These are phyloP conservation scores for Liposcelis brunnea DNA, from an alignment of 2,888 invertebrate species.

Conservation along the genomic window DNA sequence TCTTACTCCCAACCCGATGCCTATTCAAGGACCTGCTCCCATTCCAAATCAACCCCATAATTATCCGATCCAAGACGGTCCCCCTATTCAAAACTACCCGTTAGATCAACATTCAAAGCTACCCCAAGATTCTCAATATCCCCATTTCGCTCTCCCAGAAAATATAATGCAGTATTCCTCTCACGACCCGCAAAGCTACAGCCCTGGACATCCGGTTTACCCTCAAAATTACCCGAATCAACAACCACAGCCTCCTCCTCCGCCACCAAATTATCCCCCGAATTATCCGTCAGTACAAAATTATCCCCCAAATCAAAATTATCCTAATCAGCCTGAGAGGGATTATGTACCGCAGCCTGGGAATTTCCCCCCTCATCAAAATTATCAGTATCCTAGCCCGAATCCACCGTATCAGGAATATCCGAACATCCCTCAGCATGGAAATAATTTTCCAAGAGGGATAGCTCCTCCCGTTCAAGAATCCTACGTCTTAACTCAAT, in stretches of 20 bases:
- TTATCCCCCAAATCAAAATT: too few species aligned
- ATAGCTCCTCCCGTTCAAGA: background rate
- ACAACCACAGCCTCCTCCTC: too few species aligned
- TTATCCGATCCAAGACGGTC: background rate
- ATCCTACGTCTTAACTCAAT: slow-evolving; percentile 4
- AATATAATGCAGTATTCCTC: slow-evolving; percentile 4
- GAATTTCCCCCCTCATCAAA: background rate
- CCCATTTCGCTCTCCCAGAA: background rate
- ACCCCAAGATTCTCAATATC: background rate
- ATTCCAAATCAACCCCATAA: background rate
- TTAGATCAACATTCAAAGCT: background rate
- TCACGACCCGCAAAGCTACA: background rate
- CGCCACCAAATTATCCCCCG: too few species aligned
- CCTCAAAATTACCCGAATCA: too few species aligned
- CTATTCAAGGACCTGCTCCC: too few species aligned
- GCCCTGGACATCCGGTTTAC: background rate
- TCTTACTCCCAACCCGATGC: background rate
- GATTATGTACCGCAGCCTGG: too few species aligned
- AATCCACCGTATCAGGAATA: background rate
- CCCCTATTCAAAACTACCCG: background rate
- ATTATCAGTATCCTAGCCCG: slow-evolving; percentile 3
- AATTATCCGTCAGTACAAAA: too few species aligned
- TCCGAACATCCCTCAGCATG: too few species aligned
- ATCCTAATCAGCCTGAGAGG: too few species aligned
- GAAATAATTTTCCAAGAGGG: too few species aligned